Conservation (phyloP, 2,888 invertebrate species). For the Stegana nigrithorax region DNA sequence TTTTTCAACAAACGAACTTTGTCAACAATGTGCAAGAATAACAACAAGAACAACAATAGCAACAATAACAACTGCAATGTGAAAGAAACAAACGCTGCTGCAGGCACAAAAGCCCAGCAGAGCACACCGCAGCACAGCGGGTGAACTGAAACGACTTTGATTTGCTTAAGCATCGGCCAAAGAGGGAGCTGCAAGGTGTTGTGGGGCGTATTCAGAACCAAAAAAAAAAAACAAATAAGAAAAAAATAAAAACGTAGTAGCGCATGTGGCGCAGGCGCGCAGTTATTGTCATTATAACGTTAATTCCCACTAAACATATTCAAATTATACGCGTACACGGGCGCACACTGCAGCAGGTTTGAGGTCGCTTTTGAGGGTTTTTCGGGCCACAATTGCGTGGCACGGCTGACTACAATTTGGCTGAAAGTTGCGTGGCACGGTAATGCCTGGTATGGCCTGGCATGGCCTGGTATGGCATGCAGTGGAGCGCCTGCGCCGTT, state of each 20-base stretch:
- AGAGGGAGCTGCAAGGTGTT: too few relatives aligned
- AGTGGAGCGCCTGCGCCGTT: not conserved
- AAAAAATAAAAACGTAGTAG: not conserved
- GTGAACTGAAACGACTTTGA: not conserved
- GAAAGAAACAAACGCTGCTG: not conserved
- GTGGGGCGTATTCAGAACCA: too few relatives aligned
- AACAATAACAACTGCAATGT: too few relatives aligned
- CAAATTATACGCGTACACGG: conserved; percentile 61
- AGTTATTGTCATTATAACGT: conserved; percentile 65
- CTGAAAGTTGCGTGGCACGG: not conserved
- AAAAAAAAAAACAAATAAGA: not conserved
- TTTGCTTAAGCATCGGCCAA: not conserved
- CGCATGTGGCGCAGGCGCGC: conserved; percentile 42
- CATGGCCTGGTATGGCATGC: not conserved
- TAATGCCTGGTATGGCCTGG: too few relatives aligned
- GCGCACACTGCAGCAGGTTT: conserved; percentile 2
- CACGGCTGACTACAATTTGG: conserved; percentile 13
- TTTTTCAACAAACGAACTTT: not conserved
- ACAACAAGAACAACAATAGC: too few relatives aligned
- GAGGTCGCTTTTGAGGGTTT: too few relatives aligned
- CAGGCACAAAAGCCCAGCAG: too few relatives aligned
- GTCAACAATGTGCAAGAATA: not conserved
- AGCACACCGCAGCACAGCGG: conserved; percentile 4
- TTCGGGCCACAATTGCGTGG: conserved; percentile 29
- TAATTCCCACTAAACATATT: conserved; percentile 64